Base-by-base conservation (phyloP, 1,140 invertebrate genomes). In the Zaprionus vittiger region DNA sequence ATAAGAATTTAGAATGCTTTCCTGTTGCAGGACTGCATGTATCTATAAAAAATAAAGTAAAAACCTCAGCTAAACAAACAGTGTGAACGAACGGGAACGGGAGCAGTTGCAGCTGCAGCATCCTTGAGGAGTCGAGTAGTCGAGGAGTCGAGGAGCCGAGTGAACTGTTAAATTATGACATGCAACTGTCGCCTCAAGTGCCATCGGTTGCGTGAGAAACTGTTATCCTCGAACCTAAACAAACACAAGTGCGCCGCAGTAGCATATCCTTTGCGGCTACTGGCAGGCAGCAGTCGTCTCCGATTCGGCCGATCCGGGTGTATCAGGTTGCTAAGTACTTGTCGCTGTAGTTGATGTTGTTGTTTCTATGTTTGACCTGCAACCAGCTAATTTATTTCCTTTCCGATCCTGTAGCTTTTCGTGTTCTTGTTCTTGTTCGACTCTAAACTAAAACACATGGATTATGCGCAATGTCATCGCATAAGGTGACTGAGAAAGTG, bases 171-270 rank as follows among this genome's bases (percentile, higher is more conserved):
- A 90, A 90, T 90, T 90, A 90, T 90, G 85, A 90, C 82, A 77
- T 85, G 73, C 79, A 80, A 90, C 86, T 90, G 85, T 90, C 86
- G 81, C 57, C 66, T 90, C 79, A 85, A 89, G 85, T 89, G 76
- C 62, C 59, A 34, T 62, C 66, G 65, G 55, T 63, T 62, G 85
- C 85, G 85, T 90, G 85, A 90, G 86, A 90, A 90, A 82, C 69
- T 75, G 70, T 86, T 90, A 86, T 86, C 86, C 81, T 90, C 79
- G 82, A 65, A 82, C 75, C 85, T 74, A 82, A 90, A 90, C 64
- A 81, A 84, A 89, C 79, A 85, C 85, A 63, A 76, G 66, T 72
- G 63, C 55, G 47, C 37, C 72, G 85, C 85, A 82, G 86, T 90
- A 82, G 86, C 82, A 74, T 55, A 44, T 68, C 44, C 59, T 61